Conservation (phyloP, 1,140 invertebrate genomes). For the Berghia stephanieae region DNA sequence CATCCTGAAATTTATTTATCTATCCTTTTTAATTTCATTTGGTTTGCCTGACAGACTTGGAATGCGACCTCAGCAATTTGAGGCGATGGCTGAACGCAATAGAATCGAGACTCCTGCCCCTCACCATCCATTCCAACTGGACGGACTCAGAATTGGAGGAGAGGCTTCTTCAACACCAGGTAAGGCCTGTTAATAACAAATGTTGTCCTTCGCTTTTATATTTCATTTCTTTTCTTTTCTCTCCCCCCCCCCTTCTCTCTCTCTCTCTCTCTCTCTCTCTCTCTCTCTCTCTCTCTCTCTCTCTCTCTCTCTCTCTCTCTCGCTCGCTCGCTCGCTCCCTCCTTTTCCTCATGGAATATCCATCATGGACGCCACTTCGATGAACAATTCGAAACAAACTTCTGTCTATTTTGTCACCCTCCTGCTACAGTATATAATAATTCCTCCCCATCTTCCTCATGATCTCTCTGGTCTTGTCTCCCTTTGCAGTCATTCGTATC, state of each 20-base stretch:
- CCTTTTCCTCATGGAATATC: not conserved
- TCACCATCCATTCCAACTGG: constrained; percentile 54
- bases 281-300: not conserved
- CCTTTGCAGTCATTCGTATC: too few species aligned
- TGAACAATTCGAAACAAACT: too few species aligned
- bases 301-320: too few species aligned
- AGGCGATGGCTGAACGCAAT: constrained; percentile 76
- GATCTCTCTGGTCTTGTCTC: too few species aligned
- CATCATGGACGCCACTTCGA: too few species aligned
- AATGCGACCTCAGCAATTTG: constrained; percentile 67
- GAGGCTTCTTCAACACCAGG: constrained; percentile 62
- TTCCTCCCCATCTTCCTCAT: too few species aligned
- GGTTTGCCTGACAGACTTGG: constrained; percentile 45
- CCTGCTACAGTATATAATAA: too few species aligned
- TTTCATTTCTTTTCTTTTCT: not conserved
- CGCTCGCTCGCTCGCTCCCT: too few species aligned
- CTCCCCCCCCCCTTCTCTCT: not conserved
- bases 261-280: not conserved
- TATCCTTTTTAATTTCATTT: too few species aligned
- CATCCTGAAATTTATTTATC: too few species aligned
- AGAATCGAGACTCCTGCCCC: constrained; percentile 58
- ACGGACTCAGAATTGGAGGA: constrained; percentile 55
- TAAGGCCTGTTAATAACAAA: constrained; percentile 43
- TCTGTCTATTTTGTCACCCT: too few species aligned
- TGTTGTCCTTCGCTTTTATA: not conserved